Evolutionary conservation across 1,140 invertebrate genomes (phyloP).

Genomic region (Schlechtendalia chinensis): DNA sequence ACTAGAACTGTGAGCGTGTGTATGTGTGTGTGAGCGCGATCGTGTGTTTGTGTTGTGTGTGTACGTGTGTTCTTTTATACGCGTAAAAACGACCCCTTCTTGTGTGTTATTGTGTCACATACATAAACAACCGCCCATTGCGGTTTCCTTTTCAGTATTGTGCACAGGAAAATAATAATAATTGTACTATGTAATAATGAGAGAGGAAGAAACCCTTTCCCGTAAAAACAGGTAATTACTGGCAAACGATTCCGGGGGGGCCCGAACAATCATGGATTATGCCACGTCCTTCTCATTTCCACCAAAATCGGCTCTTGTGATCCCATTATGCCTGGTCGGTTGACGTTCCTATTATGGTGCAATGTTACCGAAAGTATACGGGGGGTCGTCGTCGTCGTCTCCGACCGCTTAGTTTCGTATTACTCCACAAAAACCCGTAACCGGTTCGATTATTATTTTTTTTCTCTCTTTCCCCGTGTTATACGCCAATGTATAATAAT

Average conservation of each 20-base stretch:
- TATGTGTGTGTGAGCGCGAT: neutral
- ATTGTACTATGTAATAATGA: neutral
- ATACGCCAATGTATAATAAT: neutral
- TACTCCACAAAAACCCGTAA: conserved; percentile 26
- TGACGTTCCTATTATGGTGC: conserved; percentile 45
- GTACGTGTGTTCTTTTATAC: neutral
- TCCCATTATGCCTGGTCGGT: conserved; percentile 30
- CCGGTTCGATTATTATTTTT: conserved; percentile 20
- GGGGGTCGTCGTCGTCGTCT: conserved; percentile 24
- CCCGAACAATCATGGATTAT: neutral
- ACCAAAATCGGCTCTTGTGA: conserved; percentile 41
- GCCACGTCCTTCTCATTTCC: conserved; percentile 18
- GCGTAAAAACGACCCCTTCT: neutral
- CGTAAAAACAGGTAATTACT: conserved; percentile 1
- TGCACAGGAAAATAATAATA: neutral
- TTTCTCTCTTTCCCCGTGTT: neutral
- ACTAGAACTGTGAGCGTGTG: neutral
- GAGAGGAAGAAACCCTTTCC: neutral
- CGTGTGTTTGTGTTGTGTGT: no score
- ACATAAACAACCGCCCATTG: neutral
- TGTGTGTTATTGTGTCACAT: conserved; percentile 10
- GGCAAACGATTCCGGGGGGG: neutral
- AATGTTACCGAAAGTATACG: conserved; percentile 27
- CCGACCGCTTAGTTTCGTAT: conserved; percentile 32
- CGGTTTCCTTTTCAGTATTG: neutral